phyloP scores from a whole-genome alignment of 2,113 vertebrate genomes.

The Corythaeola cristata region DNA sequence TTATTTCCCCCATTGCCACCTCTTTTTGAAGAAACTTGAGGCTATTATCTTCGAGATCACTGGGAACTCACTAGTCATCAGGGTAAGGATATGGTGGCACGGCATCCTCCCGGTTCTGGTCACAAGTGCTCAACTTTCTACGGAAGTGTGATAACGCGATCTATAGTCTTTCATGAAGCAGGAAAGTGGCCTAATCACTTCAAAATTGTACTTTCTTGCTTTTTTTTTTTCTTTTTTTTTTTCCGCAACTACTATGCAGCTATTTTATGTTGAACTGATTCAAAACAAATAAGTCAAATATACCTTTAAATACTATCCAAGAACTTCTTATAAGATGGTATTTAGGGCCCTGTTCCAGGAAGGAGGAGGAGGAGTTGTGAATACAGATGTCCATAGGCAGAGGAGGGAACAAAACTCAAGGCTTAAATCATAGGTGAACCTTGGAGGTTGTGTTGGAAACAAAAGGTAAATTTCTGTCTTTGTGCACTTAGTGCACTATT shows the following conservation, averaged over 20 bases:
- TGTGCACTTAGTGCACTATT: background rate
- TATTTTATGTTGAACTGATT: background rate
- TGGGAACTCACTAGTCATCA: background rate
- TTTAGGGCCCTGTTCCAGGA: background rate
- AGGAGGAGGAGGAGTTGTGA: rapidly evolving
- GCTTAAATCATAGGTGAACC: background rate
- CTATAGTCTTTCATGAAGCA: background rate
- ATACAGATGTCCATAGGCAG: background rate
- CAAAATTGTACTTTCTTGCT: background rate
- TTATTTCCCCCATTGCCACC: too few species aligned
- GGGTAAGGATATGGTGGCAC: background rate
- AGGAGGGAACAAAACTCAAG: background rate
- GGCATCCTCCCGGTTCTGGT: background rate
- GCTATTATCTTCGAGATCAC: background rate
- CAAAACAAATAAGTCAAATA: background rate
- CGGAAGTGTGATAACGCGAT: background rate
- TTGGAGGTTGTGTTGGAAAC: background rate
- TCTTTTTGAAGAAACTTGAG: background rate
- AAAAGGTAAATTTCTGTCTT: background rate
- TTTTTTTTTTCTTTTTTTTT: background rate
- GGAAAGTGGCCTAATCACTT: background rate
- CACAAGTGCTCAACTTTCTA: background rate
- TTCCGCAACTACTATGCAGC: background rate
- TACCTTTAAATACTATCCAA: background rate
- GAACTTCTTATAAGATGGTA: background rate